Evolutionary conservation across 1,140 invertebrate genomes (phyloP), one percentile per base, ranked within the genome.

Genomic region (Trigoniulus corallinus): DNA sequence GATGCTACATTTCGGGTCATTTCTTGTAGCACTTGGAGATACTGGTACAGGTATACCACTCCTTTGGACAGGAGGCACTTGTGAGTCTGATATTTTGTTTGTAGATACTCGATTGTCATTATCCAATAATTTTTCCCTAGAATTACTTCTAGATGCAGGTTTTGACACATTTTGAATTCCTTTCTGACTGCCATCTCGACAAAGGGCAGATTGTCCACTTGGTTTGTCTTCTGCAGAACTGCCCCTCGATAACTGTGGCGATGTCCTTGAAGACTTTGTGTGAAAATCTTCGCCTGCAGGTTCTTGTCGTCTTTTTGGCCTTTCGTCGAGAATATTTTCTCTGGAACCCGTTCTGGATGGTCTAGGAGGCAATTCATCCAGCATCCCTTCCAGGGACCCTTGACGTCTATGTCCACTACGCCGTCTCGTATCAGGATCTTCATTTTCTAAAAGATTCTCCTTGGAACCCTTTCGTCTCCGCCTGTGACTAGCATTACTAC

Each of bases 401-500:
- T 34, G 29, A 34, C 29, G 29, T 34, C 15, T 34, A 7, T 7
- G 29, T 34, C 7, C 15, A 7, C n/a, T 2, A 10, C 44, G n/a
- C 12, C 44, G 22, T n/a, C n/a, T n/a, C n/a, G n/a, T n/a, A n/a
- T n/a, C n/a, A 22, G 3, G 4, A 22, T 13, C 47, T 45, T 41
- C 47, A 15, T 44, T 3, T 21, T 50, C 37, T 3, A 50, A 18
- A 3, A 50, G 22, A 10, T 50, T 21, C 20, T 50, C 48, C 21
- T 27, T 42, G 4, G 48, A 50, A n/a, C 25, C n/a, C 3, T 50
- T 50, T 23, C 39, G 18, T 42, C 48, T 21, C 12, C 12, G 37
- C 7, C 10, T 3, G 3, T 27, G 21, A 3, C 34, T 4, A n/a
- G 20, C 15, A 43, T 29, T 34, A 24, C 21, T 34, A 34, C 29